Base-by-base conservation (phyloP, 1,140 invertebrate species). In the Cydia pomonella region DNA sequence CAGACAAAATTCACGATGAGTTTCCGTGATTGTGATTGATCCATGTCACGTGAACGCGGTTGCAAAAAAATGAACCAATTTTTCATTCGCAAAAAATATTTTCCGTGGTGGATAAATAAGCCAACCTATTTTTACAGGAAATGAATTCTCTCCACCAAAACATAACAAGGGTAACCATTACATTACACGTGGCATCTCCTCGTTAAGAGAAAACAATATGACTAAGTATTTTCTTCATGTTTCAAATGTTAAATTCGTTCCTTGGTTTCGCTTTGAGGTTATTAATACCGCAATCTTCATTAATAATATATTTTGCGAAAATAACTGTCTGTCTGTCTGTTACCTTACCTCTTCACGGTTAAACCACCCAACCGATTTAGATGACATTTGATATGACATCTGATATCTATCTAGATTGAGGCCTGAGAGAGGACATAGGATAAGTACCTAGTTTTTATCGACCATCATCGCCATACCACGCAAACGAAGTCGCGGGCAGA, bases 21-120 rank as follows among this genome's bases (percentile, higher is more conserved):
- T 59, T 59, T 59, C 53, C 53, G 53, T 59, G 53, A 59, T 59
- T 59, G 53, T 23, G 21, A 59, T 59, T 59, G 53, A 59, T 59
- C 53, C 53, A 59, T 59, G 53, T 59, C 53, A 59, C 53, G 53
- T 59, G 53, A 59, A 2, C 21, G 18, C 21, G 53, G 21, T 59
- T 59, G 18, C 53, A 59, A 59, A 59, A 59, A 59, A 23, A 59
- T 59, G 53, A 59, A 23, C n/a, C 21, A 59, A 59, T 59, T 59
- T 59, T 59, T 59, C 53, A 59, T 59, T 59, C 21, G 47, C 47
- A 21, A 59, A 21, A 59, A 23, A 53, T 53, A 53, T 53, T 10
- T 21, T 3, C 10, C 21, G 18, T 23, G 53, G 53, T 10, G 9
- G n/a, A 59, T 23, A 59, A 59, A n/a, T n/a, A 59, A 59, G 69